Evolutionary conservation across 2,797 vertebrate species (phyloP).

Genomic region (Chrysocyon brachyurus): DNA sequence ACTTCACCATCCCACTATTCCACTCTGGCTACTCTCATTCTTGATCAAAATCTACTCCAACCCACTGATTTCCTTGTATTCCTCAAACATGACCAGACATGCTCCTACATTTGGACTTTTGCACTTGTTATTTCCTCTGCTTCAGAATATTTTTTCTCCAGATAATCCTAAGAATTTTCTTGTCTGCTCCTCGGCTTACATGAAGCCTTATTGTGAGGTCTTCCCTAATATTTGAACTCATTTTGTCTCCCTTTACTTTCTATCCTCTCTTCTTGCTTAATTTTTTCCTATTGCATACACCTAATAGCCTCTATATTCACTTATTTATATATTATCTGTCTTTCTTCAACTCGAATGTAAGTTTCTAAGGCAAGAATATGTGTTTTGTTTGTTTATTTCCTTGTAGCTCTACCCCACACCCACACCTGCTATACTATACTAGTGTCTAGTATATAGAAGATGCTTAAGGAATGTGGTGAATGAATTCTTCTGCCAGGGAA

Average conservation of each 20-base stretch:
- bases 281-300: background rate
- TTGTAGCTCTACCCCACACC: background rate
- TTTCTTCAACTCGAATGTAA: background rate
- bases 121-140: background rate
- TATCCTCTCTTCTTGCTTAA: background rate
- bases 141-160: background rate
- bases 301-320: background rate
- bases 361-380: background rate
- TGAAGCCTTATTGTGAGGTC: background rate
- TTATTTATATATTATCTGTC: background rate
- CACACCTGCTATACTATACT: too few relatives aligned
- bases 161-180: background rate
- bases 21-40: background rate
- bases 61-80: background rate
- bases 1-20: background rate
- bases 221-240: constrained; percentile 2
- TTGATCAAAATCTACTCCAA: background rate
- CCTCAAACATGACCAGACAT: background rate
- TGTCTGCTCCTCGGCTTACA: background rate
- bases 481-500: background rate
- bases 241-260: background rate
- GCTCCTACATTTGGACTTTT: background rate
- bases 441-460: background rate
- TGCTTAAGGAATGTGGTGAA: background rate
- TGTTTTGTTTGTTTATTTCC: background rate